Evolutionary conservation across 2,113 vertebrate genomes (phyloP).

Genomic region (Gnathonemus longibarbis): DNA sequence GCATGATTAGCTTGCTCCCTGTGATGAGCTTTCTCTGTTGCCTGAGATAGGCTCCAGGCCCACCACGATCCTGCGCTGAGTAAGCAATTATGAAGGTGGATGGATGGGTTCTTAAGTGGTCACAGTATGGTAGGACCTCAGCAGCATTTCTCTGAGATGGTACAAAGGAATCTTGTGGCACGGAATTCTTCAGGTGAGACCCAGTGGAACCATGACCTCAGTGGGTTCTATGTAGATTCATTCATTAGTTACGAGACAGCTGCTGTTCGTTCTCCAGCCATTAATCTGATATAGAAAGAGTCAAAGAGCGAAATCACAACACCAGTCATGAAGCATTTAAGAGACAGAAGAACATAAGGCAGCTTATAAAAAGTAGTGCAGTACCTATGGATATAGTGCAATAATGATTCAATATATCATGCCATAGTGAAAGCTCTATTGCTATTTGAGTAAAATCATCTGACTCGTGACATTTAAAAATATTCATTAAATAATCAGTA

Average conservation of each 20-base stretch:
- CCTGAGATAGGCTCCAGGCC: not conserved
- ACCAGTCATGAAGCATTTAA: not conserved
- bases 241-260: not conserved
- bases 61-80: not conserved
- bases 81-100: not conserved
- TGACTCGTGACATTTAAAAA: not conserved
- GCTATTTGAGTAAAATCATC: not conserved
- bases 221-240: not conserved
- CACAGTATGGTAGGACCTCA: not conserved
- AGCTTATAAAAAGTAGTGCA: not conserved
- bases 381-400: not conserved
- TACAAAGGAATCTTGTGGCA: not conserved
- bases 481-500: not conserved
- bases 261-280: not conserved
- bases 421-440: not conserved
- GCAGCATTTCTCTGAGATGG: not conserved
- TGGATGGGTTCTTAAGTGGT: not conserved
- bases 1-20: not conserved
- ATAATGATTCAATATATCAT: not conserved
- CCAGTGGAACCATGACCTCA: not conserved
- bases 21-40: not conserved
- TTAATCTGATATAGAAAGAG: too few relatives aligned
- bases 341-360: not conserved
- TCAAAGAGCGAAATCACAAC: not conserved
- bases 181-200: not conserved